Evolutionary conservation across 2,888 invertebrate species (phyloP), one percentile per base, ranked within the genome.

Genomic region (Cantharis nigra): DNA sequence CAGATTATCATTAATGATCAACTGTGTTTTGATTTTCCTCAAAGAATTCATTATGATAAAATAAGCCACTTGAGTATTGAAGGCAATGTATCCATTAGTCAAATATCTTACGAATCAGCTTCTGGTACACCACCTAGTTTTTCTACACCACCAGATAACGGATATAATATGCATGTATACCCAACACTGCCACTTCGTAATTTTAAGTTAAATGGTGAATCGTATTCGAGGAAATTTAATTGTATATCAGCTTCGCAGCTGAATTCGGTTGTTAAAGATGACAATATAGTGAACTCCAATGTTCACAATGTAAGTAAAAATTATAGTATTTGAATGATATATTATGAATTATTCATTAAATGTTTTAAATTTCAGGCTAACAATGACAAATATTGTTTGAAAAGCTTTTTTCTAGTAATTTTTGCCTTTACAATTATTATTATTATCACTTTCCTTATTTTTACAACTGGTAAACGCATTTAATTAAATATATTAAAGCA

Each of bases 1-100:
- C 88, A 95, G 93, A 91, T 96, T 78, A 95, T 95, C 0, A 89
- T 97, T 13, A 96, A 96, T 87, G 95, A 95, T 2, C 89, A 91
- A 69, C 96, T 96, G 85, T 95, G 94, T 88, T 90, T 93, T 75
- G 94, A 95, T 89, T 96, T 95, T 87, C 89, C 89, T 2, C 94
- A 96, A 86, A 91, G 96, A 70, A 86, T 95, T 69, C 93, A 95
- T 1, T 90, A 91, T 84, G 90, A 92, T 33, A 73, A 91, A 80
- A 91, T 95, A 33, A 90, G 92, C 0, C 93, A 94, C 86, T 81
- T 97, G 28, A 91, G 93, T 0, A 90, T 96, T n/a, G 94, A 95
- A 84, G 96, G 96, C 0, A 95, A 96, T 83, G 93, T 95, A 1
- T 89, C 91, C 81, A 83, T 96, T 2, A 90, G 91, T 78, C 89